phyloP scores from a whole-genome alignment of 1,140 invertebrate species.

The Calephelis virginiensis region DNA sequence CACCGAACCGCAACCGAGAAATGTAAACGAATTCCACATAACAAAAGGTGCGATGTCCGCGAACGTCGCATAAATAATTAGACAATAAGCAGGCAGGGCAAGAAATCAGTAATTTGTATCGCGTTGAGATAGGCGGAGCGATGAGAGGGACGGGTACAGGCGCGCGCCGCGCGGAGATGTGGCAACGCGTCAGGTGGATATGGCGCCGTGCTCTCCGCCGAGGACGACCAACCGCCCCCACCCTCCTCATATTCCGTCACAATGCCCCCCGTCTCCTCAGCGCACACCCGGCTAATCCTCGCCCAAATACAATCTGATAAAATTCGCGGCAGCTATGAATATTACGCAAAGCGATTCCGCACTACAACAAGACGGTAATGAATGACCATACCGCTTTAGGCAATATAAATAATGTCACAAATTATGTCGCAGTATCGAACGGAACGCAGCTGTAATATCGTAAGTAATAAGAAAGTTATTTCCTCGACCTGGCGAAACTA shows the following conservation, averaged over 20 bases:
- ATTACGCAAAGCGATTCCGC: constrained; percentile 73
- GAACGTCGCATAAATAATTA: constrained; percentile 72
- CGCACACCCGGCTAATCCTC: constrained; percentile 67
- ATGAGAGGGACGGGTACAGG: constrained; percentile 62
- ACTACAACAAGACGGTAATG: constrained; percentile 70
- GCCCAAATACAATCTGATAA: constrained; percentile 76
- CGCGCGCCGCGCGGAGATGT: constrained; percentile 68
- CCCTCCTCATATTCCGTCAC: constrained; percentile 45
- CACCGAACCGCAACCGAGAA: constrained; percentile 46
- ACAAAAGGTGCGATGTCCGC: constrained; percentile 62
- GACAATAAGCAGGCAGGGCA: constrained; percentile 71
- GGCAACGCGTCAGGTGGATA: constrained; percentile 76
- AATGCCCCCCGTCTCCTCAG: constrained; percentile 43
- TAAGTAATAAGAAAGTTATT: constrained; percentile 76
- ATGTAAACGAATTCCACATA: constrained; percentile 56
- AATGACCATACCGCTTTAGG: constrained; percentile 67
- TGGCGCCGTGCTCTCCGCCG: constrained; percentile 76
- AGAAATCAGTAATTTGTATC: constrained; percentile 72
- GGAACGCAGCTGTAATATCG: constrained; percentile 55
- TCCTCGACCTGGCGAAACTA: constrained; percentile 76
- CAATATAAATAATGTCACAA: constrained; percentile 56
- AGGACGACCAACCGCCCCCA: constrained; percentile 78
- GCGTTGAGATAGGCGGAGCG: constrained; percentile 66
- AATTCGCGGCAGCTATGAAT: constrained; percentile 76
- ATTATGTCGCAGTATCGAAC: constrained; percentile 51